Evolutionary conservation across 1,140 invertebrate genomes (phyloP).

Genomic region (Lithobius niger): DNA sequence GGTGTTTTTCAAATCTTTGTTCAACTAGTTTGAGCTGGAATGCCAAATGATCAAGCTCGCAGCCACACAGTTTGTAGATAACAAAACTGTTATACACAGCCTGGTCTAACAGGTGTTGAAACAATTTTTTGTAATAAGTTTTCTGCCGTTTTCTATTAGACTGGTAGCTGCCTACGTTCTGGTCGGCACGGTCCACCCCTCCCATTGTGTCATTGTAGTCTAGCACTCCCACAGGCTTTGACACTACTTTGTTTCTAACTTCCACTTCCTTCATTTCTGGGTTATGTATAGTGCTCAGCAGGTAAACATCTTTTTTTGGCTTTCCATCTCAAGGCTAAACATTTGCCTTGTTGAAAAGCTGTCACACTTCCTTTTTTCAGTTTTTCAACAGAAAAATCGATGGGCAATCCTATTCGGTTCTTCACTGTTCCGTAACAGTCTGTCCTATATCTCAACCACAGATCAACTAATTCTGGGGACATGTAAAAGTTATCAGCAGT

Average conservation of each 20-base stretch:
- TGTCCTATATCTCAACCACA: background rate
- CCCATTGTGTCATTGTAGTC: constrained; percentile 8
- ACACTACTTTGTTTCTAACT: background rate
- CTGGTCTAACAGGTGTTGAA: constrained; percentile 6
- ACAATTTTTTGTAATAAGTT: constrained; percentile 11
- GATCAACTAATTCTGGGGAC: background rate
- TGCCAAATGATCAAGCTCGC: background rate
- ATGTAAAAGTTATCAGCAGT: too few species aligned
- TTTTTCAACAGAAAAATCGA: background rate
- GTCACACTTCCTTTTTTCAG: background rate
- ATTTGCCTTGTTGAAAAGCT: constrained; percentile 5
- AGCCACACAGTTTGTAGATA: constrained; percentile 2
- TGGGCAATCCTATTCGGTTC: background rate
- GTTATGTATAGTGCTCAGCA: constrained; percentile 9
- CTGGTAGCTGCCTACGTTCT: constrained; percentile 7
- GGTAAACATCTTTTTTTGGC: constrained; percentile 10
- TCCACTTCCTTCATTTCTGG: constrained; percentile 1
- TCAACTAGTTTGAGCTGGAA: constrained; percentile 5
- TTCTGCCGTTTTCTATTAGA: constrained; percentile 3
- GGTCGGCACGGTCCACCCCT: constrained; percentile 2
- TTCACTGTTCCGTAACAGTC: background rate
- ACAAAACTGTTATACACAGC: background rate
- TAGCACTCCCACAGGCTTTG: constrained; percentile 5
- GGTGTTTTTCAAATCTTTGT: constrained; percentile 4
- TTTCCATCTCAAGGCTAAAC: constrained; percentile 6